Conservation (phyloP, 2,797 vertebrate genomes). For the Sebastes matsubarae region DNA sequence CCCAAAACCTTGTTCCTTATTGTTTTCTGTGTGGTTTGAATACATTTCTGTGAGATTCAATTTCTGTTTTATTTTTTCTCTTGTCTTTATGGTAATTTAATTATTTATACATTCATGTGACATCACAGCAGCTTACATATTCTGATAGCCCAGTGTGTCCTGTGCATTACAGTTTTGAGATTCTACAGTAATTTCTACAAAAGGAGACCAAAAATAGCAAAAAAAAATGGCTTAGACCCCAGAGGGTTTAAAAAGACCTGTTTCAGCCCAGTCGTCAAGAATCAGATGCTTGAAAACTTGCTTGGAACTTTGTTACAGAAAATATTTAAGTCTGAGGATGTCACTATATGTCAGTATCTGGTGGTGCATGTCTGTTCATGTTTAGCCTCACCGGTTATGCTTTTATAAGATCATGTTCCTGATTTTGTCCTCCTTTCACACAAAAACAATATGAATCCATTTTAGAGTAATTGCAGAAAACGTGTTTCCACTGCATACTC, state of each 20-base stretch:
- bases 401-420: conserved; percentile 10
- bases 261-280: neutral
- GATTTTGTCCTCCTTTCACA: neutral
- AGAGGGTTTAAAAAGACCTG: neutral
- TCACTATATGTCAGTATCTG: neutral
- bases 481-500: neutral
- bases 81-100: too few species aligned
- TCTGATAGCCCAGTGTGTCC: rapidly evolving
- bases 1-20: too few species aligned
- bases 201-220: too few species aligned
- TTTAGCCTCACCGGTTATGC: neutral
- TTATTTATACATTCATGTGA: too few species aligned
- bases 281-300: neutral
- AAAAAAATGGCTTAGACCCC: too few species aligned
- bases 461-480: neutral
- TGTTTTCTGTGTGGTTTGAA: too few species aligned
- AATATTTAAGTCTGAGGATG: neutral
- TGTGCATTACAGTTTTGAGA: too few species aligned
- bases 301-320: too few species aligned
- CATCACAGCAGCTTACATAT: too few species aligned
- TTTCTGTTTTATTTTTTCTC: rapidly evolving
- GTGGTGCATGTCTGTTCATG: neutral
- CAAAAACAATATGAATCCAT: neutral
- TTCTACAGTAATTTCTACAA: too few species aligned
- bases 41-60: too few species aligned